A percentile compares a stretch with the other conserved stretches of the same genome.
Conservation (phyloP, 1,140 invertebrate genomes). For the Macrotrachela quadricornifera region DNA sequence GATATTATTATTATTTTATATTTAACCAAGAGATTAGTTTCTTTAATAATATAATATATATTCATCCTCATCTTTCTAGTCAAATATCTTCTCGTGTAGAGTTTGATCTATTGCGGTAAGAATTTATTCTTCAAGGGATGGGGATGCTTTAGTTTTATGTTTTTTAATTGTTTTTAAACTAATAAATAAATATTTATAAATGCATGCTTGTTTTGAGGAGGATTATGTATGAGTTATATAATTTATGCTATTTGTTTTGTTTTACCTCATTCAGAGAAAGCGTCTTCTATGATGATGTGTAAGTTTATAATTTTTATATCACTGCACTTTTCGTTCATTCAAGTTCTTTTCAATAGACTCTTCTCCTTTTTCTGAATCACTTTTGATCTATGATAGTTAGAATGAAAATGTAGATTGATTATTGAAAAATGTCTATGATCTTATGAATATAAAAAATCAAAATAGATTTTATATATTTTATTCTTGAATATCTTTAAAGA, state of each 20-base stretch:
- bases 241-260: not conserved
- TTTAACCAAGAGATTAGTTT: not conserved
- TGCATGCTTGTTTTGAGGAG: not conserved
- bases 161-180: not conserved
- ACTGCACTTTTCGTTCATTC: not conserved
- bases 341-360: too few species aligned
- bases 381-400: too few species aligned
- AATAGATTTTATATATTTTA: too few species aligned
- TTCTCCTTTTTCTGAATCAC: too few species aligned
- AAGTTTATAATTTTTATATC: conserved; percentile 11
- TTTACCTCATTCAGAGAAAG: not conserved
- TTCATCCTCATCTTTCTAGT: not conserved
- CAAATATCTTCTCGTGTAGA: not conserved
- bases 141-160: not conserved
- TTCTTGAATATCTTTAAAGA: too few species aligned
- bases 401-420: too few species aligned
- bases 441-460: too few species aligned
- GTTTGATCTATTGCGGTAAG: too few species aligned
- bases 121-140: too few species aligned
- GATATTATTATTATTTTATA: not conserved
- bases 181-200: not conserved
- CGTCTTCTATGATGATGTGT: not conserved
- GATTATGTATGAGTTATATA: not conserved
- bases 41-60: not conserved
- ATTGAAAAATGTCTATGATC: too few species aligned